These are phyloP conservation scores for Caenorhabditis wallacei DNA, from an alignment of 2,888 invertebrate genomes.

Conservation along the genomic window DNA sequence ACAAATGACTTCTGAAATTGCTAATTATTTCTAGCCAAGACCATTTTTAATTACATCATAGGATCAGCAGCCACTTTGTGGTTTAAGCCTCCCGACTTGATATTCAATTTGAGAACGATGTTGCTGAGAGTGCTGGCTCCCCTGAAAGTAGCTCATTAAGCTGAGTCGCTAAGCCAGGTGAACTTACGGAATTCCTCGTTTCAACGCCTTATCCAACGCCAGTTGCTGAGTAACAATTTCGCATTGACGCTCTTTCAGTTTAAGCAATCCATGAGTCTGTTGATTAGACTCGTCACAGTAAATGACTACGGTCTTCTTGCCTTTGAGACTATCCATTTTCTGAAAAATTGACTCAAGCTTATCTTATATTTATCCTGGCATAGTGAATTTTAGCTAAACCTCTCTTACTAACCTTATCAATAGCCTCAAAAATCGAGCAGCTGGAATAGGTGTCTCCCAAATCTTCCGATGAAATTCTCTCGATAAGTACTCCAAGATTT, in stretches of 20 bases:
- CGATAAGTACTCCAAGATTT: background rate
- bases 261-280: slow-evolving; percentile 44
- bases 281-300: background rate
- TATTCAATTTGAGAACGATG: slow-evolving; percentile 63
- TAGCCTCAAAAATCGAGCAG: background rate
- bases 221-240: slow-evolving; percentile 60
- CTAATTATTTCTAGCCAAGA: background rate
- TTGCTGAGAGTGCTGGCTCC: slow-evolving; percentile 24
- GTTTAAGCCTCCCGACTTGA: slow-evolving; percentile 62
- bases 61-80: slow-evolving; percentile 32
- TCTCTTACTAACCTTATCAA: slow-evolving; percentile 7
- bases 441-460: background rate
- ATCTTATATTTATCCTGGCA: too few species aligned
- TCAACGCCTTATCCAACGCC: slow-evolving; percentile 30
- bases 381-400: too few species aligned
- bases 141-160: slow-evolving; percentile 10
- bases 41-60: background rate
- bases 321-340: background rate
- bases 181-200: too few species aligned
- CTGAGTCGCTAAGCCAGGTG: background rate
- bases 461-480: background rate
- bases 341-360: too few species aligned
- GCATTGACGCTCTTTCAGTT: slow-evolving; percentile 55
- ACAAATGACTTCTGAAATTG: slow-evolving; percentile 40
- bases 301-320: slow-evolving; percentile 1